Evolutionary conservation across 2,888 invertebrate genomes (phyloP).

Genomic region (Sarcophaga subvicina): DNA sequence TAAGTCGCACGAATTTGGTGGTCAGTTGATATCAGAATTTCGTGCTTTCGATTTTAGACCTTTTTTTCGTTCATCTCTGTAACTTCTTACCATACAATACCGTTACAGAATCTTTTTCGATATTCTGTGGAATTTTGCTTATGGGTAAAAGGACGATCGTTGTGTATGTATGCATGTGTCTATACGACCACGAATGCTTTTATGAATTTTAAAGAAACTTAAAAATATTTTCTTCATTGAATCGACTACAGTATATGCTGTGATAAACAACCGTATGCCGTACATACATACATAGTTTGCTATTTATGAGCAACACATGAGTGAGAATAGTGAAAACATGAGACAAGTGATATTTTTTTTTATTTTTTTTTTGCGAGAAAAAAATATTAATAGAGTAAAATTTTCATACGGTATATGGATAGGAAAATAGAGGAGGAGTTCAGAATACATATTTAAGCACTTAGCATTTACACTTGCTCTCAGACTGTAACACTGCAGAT

Average conservation of each 20-base stretch:
- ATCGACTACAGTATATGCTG: slow-evolving; percentile 1
- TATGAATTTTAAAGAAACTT: slow-evolving; percentile 67
- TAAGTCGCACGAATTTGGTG: too few species aligned
- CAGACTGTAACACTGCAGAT: slow-evolving; percentile 37
- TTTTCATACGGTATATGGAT: neutral
- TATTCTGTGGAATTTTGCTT: slow-evolving; percentile 61
- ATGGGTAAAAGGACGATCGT: slow-evolving; percentile 50
- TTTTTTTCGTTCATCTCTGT: slow-evolving; percentile 21
- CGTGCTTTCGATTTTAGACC: neutral
- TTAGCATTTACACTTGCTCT: slow-evolving; percentile 73
- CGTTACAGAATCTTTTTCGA: slow-evolving; percentile 13
- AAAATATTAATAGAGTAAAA: slow-evolving; percentile 51
- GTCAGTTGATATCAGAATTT: too few species aligned
- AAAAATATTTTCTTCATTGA: slow-evolving; percentile 49
- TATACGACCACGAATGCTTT: slow-evolving; percentile 44
- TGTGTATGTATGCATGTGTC: neutral
- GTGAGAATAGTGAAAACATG: slow-evolving; percentile 47
- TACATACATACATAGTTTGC: neutral
- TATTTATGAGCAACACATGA: slow-evolving; percentile 31
- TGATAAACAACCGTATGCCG: slow-evolving; percentile 5
- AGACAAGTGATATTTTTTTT: slow-evolving; percentile 46
- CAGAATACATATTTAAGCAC: slow-evolving; percentile 80
- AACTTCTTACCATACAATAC: slow-evolving; percentile 28
- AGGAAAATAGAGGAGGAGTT: neutral
- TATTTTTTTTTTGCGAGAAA: neutral